phyloP scores from a whole-genome alignment of 2,888 invertebrate species.

The Smittia sp. region DNA sequence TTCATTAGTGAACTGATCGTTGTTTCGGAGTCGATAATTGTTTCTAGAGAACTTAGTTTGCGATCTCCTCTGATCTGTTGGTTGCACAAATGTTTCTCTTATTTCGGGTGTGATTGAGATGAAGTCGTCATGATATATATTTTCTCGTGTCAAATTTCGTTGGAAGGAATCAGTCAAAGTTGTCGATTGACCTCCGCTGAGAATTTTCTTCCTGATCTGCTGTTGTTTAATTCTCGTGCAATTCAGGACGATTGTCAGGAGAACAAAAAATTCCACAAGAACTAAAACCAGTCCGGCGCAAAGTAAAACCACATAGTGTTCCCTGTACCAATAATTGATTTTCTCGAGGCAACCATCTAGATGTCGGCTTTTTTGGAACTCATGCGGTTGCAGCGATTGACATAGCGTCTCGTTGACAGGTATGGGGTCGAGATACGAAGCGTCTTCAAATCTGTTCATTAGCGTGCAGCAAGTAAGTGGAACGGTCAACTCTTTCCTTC shows the following conservation, averaged over 20 bases:
- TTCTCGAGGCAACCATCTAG: constrained; percentile 64
- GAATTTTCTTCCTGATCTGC: constrained; percentile 39
- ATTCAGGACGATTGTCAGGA: constrained; percentile 68
- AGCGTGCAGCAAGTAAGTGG: constrained; percentile 70
- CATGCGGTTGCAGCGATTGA: constrained; percentile 55
- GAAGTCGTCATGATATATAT: constrained; percentile 33
- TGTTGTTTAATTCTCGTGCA: constrained; percentile 60
- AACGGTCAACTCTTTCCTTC: constrained; percentile 66
- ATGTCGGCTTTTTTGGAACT: constrained; percentile 50
- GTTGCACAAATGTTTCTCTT: constrained; percentile 50
- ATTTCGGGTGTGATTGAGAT: constrained; percentile 39
- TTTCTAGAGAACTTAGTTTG: neutral
- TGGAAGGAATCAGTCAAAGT: constrained; percentile 45
- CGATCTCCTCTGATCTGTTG: constrained; percentile 38
- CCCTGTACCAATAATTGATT: constrained; percentile 73
- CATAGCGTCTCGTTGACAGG: constrained; percentile 70
- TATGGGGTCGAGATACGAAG: constrained; percentile 70
- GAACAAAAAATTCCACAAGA: constrained; percentile 69
- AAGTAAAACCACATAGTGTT: constrained; percentile 69
- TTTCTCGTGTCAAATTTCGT: constrained; percentile 1
- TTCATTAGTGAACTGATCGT: neutral
- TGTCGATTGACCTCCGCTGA: constrained; percentile 49
- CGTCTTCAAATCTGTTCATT: constrained; percentile 57
- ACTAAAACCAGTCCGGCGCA: constrained; percentile 64
- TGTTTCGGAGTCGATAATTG: neutral